These are phyloP conservation scores for Sinotaia quadrata DNA, from an alignment of 2,888 invertebrate species.

Conservation along the genomic window DNA sequence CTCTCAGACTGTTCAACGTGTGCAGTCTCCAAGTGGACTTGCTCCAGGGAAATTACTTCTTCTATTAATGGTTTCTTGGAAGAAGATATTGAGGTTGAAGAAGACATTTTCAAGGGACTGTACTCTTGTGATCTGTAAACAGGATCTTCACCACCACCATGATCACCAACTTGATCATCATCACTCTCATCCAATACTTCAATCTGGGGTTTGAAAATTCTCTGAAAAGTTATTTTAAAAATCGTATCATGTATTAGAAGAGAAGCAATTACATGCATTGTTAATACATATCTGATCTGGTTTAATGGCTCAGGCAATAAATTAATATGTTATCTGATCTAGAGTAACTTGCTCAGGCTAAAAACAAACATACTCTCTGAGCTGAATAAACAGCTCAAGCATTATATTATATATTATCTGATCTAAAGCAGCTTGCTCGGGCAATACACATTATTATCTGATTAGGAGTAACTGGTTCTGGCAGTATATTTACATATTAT, in stretches of 20 bases:
- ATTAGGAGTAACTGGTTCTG: too few species aligned
- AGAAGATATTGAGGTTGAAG: background rate
- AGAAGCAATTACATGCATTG: too few species aligned
- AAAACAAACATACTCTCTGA: background rate
- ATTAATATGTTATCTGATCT: background rate
- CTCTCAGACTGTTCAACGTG: too few species aligned
- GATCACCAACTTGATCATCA: conserved; percentile 20
- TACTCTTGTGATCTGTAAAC: background rate
- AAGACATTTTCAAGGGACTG: background rate
- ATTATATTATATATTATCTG: too few species aligned
- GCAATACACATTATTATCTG: too few species aligned
- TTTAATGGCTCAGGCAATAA: background rate
- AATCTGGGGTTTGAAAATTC: conserved; percentile 54
- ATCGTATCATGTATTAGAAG: background rate
- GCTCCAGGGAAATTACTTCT: conserved; percentile 27
- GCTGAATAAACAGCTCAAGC: background rate
- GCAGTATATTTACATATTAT: too few species aligned
- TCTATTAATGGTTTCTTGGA: conserved; percentile 22
- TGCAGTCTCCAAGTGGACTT: conserved; percentile 34
- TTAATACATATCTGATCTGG: background rate
- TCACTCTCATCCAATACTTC: conserved; percentile 52
- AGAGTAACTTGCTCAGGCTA: conserved; percentile 4
- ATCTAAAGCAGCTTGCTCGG: too few species aligned
- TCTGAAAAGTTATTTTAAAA: background rate
- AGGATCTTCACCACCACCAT: background rate